phyloP scores from a whole-genome alignment of 2,797 vertebrate species.

The Dromococcyx pavoninus region DNA sequence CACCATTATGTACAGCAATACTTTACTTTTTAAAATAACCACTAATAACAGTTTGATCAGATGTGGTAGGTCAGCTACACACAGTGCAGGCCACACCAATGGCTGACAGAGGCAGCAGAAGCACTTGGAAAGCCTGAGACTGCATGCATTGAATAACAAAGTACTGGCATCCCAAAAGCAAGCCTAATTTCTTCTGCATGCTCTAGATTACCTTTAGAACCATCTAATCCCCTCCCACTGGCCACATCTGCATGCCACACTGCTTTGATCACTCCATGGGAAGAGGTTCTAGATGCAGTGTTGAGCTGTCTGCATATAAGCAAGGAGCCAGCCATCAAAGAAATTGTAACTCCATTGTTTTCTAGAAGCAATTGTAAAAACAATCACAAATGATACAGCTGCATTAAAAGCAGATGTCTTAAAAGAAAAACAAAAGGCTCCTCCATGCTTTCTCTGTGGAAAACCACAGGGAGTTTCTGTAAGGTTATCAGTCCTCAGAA shows the following conservation, averaged over 20 bases:
- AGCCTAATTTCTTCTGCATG: slow-evolving; percentile 59
- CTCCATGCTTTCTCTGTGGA: neutral
- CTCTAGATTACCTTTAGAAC: neutral
- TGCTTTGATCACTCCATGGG: neutral
- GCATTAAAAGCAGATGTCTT: neutral
- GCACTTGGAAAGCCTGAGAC: slow-evolving; percentile 17
- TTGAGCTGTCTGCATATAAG: neutral
- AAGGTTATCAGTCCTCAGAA: neutral
- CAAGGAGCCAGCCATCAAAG: neutral
- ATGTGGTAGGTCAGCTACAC: neutral
- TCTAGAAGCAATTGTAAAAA: neutral
- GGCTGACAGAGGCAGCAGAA: neutral
- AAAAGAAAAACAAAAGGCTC: neutral
- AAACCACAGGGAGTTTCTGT: neutral
- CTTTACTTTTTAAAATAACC: neutral
- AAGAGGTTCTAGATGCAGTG: neutral
- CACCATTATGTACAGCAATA: neutral
- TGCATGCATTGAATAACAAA: neutral
- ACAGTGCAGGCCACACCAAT: neutral
- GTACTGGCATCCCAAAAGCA: neutral
- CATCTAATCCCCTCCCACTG: neutral
- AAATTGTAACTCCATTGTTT: neutral
- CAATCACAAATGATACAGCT: neutral
- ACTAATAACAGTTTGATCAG: neutral
- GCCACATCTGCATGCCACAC: accelerated